A percentile compares a stretch with the other conserved stretches of the same genome.
phyloP scores from a whole-genome alignment of 1,140 invertebrate genomes.

The Diploscapter pachys region DNA sequence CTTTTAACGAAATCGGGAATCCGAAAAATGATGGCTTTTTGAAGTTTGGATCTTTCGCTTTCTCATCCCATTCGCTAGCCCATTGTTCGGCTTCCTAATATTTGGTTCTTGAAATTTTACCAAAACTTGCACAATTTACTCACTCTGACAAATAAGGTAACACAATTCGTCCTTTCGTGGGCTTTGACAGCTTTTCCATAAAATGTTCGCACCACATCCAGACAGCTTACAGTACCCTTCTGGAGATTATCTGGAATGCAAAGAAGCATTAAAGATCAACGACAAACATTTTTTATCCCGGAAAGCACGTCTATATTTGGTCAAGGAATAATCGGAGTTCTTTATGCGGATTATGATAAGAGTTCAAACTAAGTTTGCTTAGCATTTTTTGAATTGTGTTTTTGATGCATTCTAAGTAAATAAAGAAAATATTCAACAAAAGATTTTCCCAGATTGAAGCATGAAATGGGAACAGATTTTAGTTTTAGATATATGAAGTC shows the following conservation, averaged over 20 bases:
- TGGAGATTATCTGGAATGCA: conserved; percentile 33
- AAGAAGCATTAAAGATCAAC: conserved; percentile 3
- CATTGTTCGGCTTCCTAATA: conserved; percentile 52
- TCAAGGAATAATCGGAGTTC: neutral
- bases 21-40: conserved; percentile 43
- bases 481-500: too few species aligned
- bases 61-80: conserved; percentile 55
- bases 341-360: too few species aligned
- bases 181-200: conserved; percentile 52
- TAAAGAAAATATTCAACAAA: too few species aligned
- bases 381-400: too few species aligned
- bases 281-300: neutral
- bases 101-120: neutral
- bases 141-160: conserved; percentile 53
- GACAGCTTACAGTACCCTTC: conserved; percentile 21
- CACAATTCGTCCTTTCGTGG: conserved; percentile 52
- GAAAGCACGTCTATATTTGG: neutral
- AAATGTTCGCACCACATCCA: conserved; percentile 39
- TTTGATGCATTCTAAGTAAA: too few species aligned
- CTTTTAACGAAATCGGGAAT: conserved; percentile 41
- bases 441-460: too few species aligned
- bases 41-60: conserved; percentile 34
- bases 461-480: too few species aligned
- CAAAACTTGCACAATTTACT: neutral
- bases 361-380: too few species aligned